These are phyloP conservation scores for Drosophila novamexicana DNA, from an alignment of 1,140 invertebrate genomes.

Conservation along the genomic window DNA sequence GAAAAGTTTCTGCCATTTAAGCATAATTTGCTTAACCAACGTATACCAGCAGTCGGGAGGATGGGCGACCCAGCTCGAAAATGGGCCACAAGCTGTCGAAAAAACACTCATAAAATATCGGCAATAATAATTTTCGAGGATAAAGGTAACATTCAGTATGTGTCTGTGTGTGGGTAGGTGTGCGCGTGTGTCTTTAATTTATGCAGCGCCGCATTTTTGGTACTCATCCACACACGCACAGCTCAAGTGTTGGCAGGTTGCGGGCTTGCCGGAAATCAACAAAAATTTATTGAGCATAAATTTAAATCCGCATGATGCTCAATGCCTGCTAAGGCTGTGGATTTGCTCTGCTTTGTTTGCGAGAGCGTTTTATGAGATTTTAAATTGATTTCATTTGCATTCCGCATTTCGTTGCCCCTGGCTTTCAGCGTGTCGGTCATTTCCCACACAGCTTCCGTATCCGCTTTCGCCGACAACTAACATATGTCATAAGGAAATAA, in stretches of 20 bases:
- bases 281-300: conserved; percentile 84
- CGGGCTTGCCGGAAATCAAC: conserved; percentile 70
- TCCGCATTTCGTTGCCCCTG: conserved; percentile 32
- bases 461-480: conserved; percentile 1
- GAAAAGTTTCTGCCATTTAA: conserved; percentile 71
- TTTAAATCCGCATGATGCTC: conserved; percentile 69
- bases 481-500: neutral
- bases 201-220: conserved; percentile 77
- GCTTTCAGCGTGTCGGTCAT: conserved; percentile 43
- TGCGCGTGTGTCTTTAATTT: conserved; percentile 62
- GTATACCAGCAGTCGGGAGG: conserved; percentile 17
- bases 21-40: conserved; percentile 68
- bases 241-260: conserved; percentile 17
- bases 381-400: conserved; percentile 81
- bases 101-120: conserved; percentile 62
- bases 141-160: conserved; percentile 50
- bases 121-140: conserved; percentile 58
- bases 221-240: conserved; percentile 52
- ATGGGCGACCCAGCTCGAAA: conserved; percentile 29
- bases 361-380: conserved; percentile 77
- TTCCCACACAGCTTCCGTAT: conserved; percentile 53
- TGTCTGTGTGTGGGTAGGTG: conserved; percentile 9
- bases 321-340: conserved; percentile 27
- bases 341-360: conserved; percentile 60
- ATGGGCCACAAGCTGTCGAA: conserved; percentile 31